A percentile compares a stretch with the other conserved stretches of the same genome.
Evolutionary conservation across 2,797 vertebrate genomes (phyloP).

Genomic region (Micrastur ruficollis): DNA sequence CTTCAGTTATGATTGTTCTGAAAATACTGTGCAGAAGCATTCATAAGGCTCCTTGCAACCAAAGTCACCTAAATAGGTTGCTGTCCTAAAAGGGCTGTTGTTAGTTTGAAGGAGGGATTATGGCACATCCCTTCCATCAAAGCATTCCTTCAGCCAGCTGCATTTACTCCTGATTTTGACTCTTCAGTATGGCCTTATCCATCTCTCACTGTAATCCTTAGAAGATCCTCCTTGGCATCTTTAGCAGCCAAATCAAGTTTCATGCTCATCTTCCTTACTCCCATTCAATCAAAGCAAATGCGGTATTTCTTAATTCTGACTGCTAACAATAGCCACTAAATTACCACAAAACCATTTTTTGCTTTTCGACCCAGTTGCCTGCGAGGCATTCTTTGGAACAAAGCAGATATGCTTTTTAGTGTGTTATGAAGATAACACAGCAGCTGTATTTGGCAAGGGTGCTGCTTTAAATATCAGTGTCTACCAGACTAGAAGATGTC

Average conservation of each 20-base stretch:
- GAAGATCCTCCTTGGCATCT: background rate
- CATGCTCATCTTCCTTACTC: background rate
- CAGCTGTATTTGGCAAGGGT: slow-evolving; percentile 29
- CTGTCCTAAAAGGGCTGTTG: background rate
- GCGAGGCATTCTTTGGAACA: background rate
- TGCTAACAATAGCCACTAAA: background rate
- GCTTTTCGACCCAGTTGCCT: background rate
- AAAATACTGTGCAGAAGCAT: background rate
- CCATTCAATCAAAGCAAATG: background rate
- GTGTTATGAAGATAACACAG: slow-evolving; percentile 13
- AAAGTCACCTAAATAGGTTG: background rate
- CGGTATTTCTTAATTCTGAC: background rate
- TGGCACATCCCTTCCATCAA: background rate
- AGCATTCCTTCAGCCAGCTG: background rate
- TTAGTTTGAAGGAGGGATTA: background rate
- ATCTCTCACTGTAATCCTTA: slow-evolving; percentile 4
- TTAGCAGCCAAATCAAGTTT: background rate
- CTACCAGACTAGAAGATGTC: background rate
- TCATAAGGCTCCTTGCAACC: background rate
- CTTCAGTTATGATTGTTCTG: background rate
- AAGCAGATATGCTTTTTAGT: background rate
- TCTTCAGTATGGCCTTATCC: background rate
- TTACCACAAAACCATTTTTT: background rate
- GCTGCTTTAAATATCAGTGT: slow-evolving; percentile 26
- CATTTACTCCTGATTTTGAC: slow-evolving; percentile 15